phyloP scores from a whole-genome alignment of 30 jellyfish, hydroid and myxozoan species.

The Chrysaora quinquecirrha region DNA sequence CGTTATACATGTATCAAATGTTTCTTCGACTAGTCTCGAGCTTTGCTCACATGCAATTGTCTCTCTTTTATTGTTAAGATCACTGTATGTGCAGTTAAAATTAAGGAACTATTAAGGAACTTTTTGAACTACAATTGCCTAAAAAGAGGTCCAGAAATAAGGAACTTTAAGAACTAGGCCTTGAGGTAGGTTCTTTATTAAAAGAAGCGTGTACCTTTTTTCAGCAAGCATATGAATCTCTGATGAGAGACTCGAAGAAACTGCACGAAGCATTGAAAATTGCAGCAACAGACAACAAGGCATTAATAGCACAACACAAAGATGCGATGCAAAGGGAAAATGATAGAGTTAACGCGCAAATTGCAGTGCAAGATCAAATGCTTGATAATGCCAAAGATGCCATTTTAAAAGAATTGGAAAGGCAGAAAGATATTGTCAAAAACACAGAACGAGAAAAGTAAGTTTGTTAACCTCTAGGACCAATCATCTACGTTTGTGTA shows the following conservation, averaged over 20 bases:
- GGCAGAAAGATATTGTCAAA: conserved; percentile 54
- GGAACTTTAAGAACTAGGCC: too few relatives aligned
- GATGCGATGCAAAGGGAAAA: conserved; percentile 68
- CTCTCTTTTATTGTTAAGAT: too few relatives aligned
- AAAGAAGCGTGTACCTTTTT: too few relatives aligned
- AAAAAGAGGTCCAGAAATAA: too few relatives aligned
- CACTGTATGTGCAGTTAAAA: too few relatives aligned
- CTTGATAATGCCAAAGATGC: conserved; percentile 76
- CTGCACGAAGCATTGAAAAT: conserved; percentile 71
- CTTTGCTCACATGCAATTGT: too few relatives aligned
- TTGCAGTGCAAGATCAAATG: conserved; percentile 51
- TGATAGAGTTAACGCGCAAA: conserved; percentile 28
- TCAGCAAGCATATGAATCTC: conserved; percentile 51
- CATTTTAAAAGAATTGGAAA: conserved; percentile 59
- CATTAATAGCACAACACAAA: conserved; percentile 76
- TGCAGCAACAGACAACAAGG: conserved; percentile 90
- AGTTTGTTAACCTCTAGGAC: neutral
- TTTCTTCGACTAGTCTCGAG: too few relatives aligned
- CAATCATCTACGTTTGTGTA: neutral
- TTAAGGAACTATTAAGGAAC: too few relatives aligned
- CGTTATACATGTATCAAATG: too few relatives aligned
- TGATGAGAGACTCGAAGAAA: conserved; percentile 51
- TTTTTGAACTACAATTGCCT: too few relatives aligned
- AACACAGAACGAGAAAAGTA: conserved; percentile 67
- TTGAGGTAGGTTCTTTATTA: too few relatives aligned